Evolutionary conservation across 1,140 invertebrate species (phyloP).

Genomic region (Trichogramma pretiosum): DNA sequence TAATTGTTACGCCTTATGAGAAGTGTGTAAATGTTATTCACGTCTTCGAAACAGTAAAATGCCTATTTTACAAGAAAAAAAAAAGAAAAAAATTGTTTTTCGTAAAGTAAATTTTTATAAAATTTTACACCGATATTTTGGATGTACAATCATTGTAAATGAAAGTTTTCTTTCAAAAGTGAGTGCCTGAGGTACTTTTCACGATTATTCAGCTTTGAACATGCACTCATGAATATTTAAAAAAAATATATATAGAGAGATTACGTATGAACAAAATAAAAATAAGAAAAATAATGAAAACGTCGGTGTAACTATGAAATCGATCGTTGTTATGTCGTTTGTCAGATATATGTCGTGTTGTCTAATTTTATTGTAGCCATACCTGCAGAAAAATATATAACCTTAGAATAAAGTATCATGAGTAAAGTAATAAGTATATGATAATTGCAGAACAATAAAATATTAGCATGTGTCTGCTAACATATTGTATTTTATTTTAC

Average conservation of each 20-base stretch:
- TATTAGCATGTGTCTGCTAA: constrained; percentile 18
- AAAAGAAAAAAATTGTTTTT: background rate
- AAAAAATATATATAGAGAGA: constrained; percentile 9
- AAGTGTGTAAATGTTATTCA: too few species aligned
- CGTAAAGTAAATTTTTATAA: too few species aligned
- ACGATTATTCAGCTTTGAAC: constrained; percentile 7
- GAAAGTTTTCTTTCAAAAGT: too few species aligned
- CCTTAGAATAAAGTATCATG: constrained; percentile 24
- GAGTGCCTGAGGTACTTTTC: too few species aligned
- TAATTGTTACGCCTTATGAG: constrained; percentile 27
- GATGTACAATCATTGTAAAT: too few species aligned
- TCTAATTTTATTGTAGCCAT: constrained; percentile 35
- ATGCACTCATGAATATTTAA: constrained; percentile 10
- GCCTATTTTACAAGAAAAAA: constrained; percentile 5
- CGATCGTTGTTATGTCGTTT: constrained; percentile 38
- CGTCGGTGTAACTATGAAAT: constrained; percentile 32
- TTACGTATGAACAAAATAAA: too few species aligned
- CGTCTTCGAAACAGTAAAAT: too few species aligned
- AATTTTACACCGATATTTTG: too few species aligned
- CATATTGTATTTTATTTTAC: too few species aligned
- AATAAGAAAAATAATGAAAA: constrained; percentile 10
- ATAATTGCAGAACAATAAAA: constrained; percentile 18
- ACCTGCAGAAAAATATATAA: constrained; percentile 30
- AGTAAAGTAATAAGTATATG: constrained; percentile 9
- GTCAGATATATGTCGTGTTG: constrained; percentile 37